Percentiles rank a stretch among this genome's conserved stretches.
phyloP scores from a whole-genome alignment of 2,113 vertebrate species.

The Gopherus evgoodei region DNA sequence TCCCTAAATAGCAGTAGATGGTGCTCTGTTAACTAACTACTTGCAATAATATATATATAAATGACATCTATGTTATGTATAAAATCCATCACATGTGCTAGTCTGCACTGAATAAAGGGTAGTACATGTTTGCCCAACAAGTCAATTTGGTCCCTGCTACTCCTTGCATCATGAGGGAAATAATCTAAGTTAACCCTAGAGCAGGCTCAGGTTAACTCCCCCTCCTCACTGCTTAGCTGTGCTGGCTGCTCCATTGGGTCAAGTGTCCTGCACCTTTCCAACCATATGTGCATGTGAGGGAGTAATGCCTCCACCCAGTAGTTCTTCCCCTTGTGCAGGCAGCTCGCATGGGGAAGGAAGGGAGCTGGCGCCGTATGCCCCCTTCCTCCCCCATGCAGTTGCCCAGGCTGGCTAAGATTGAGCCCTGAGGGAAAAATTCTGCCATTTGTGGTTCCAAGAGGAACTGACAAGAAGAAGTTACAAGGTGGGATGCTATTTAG shows the following conservation, averaged over 20 bases:
- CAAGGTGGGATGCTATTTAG: not conserved
- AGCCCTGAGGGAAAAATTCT: not conserved
- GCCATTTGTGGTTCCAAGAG: not conserved
- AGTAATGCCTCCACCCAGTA: not conserved
- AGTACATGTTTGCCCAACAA: not conserved
- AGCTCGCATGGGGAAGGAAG: not conserved
- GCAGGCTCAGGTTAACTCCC: not conserved
- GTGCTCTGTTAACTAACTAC: not conserved
- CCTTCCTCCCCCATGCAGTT: not conserved
- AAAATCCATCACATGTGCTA: not conserved
- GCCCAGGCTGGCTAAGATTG: not conserved
- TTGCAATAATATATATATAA: not conserved
- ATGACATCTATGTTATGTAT: not conserved
- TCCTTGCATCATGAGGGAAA: not conserved
- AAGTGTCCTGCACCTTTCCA: not conserved
- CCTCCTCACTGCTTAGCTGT: too few species aligned
- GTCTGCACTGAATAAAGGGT: not conserved
- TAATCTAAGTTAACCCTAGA: not conserved
- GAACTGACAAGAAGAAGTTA: not conserved
- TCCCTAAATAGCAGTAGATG: slow-evolving; percentile 9
- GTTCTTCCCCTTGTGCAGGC: not conserved
- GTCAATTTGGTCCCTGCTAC: not conserved
- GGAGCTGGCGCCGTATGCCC: not conserved
- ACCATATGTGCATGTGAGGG: not conserved
- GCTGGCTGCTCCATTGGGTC: too few species aligned